Percentiles rank a stretch among this genome's conserved stretches.
Evolutionary conservation across 2,888 invertebrate genomes (phyloP).

Genomic region (Philopedon plagiatum): DNA sequence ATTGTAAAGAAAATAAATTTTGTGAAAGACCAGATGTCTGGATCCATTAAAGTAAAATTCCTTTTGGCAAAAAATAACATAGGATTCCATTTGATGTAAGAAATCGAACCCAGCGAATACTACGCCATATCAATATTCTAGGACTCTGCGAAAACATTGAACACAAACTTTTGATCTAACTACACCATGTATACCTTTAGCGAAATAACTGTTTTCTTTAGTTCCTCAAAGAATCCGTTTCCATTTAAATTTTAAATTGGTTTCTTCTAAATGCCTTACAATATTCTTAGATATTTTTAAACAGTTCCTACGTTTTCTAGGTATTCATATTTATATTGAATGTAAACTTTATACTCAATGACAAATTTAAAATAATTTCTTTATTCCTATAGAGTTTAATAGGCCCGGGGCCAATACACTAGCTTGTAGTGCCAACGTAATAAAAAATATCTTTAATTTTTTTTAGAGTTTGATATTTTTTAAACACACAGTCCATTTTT

Average conservation of each 20-base stretch:
- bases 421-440: too few relatives aligned
- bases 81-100: not conserved
- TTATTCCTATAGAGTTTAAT: too few relatives aligned
- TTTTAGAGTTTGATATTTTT: too few relatives aligned
- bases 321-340: too few relatives aligned
- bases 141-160: not conserved
- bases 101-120: not conserved
- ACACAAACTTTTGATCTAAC: not conserved
- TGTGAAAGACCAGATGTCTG: not conserved
- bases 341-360: too few relatives aligned
- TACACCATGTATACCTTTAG: not conserved
- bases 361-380: too few relatives aligned
- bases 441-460: too few relatives aligned
- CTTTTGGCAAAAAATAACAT: not conserved
- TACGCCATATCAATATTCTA: not conserved
- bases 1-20: not conserved
- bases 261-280: not conserved
- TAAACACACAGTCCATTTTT: too few relatives aligned
- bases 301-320: too few relatives aligned
- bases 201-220: constrained; percentile 1
- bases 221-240: not conserved
- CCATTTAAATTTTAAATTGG: constrained; percentile 12
- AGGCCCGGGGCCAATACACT: too few relatives aligned
- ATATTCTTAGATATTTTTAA: too few relatives aligned
- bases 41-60: not conserved